Evolutionary conservation across 2,888 invertebrate genomes (phyloP).

Genomic region (Trilocha varians): DNA sequence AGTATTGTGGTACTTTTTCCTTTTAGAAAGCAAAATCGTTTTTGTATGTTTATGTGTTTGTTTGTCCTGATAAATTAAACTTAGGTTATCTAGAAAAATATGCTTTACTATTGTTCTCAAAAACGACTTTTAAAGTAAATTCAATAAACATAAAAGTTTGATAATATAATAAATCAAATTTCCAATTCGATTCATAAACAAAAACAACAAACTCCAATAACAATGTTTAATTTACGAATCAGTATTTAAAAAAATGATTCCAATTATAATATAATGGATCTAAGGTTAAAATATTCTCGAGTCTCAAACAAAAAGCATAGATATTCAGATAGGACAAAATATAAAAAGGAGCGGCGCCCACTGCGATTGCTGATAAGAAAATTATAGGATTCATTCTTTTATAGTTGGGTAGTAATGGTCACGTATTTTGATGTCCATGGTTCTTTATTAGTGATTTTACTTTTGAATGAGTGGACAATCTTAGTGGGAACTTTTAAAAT

Average conservation of each 20-base stretch:
- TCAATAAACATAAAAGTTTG: too few relatives aligned
- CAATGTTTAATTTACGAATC: too few relatives aligned
- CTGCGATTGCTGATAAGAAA: conserved; percentile 48
- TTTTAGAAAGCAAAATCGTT: neutral
- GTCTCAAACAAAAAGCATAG: conserved; percentile 33
- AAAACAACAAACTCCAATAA: too few relatives aligned
- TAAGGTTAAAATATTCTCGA: neutral
- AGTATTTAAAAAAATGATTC: neutral
- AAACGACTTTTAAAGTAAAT: too few relatives aligned
- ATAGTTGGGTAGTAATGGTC: conserved; percentile 5
- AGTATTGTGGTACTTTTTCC: neutral
- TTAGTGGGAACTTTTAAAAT: neutral
- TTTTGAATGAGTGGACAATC: too few relatives aligned
- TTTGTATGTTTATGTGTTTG: too few relatives aligned
- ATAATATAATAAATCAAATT: too few relatives aligned
- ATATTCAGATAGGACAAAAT: conserved; percentile 33
- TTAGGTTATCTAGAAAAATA: too few relatives aligned
- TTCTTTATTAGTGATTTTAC: neutral
- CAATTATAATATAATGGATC: neutral
- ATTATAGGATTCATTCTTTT: conserved; percentile 34
- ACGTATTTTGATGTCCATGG: conserved; percentile 4
- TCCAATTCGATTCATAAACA: too few relatives aligned
- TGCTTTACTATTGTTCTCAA: too few relatives aligned
- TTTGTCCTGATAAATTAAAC: too few relatives aligned
- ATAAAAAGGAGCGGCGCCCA: conserved; percentile 39